These are phyloP conservation scores for Pristionchus arcanus DNA, from an alignment of 2,888 invertebrate species.

Conservation along the genomic window DNA sequence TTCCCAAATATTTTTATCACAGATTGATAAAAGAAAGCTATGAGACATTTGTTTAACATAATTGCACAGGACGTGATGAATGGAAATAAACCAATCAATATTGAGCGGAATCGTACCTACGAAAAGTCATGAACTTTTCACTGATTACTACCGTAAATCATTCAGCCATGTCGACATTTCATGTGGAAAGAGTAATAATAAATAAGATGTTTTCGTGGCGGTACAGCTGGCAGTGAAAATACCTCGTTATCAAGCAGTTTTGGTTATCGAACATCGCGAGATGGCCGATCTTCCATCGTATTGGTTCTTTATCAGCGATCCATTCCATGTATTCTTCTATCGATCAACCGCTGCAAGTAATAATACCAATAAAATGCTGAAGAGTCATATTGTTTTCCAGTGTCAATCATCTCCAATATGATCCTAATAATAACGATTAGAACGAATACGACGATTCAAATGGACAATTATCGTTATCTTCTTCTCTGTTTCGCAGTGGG, in stretches of 20 bases:
- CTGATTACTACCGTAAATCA: background rate
- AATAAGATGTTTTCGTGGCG: too few relatives aligned
- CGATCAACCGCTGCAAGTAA: too few relatives aligned
- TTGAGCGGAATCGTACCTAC: too few relatives aligned
- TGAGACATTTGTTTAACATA: too few relatives aligned
- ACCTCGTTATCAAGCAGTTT: too few relatives aligned
- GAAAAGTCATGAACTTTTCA: too few relatives aligned
- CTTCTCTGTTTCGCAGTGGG: background rate
- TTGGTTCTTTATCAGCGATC: background rate
- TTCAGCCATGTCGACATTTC: background rate
- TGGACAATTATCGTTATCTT: slow-evolving; percentile 9
- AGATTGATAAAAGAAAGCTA: too few relatives aligned
- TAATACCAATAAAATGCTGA: background rate
- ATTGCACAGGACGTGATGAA: too few relatives aligned
- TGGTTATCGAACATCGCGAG: too few relatives aligned
- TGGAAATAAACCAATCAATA: too few relatives aligned
- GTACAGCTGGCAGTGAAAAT: too few relatives aligned
- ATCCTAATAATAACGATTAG: background rate
- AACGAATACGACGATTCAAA: background rate
- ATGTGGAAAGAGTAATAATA: background rate
- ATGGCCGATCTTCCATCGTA: background rate
- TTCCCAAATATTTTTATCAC: too few relatives aligned
- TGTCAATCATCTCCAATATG: background rate
- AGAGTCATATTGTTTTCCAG: background rate
- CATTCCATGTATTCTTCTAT: background rate